These are phyloP conservation scores for Sprattus sprattus DNA, from an alignment of 2,113 vertebrate genomes.

Conservation along the genomic window DNA sequence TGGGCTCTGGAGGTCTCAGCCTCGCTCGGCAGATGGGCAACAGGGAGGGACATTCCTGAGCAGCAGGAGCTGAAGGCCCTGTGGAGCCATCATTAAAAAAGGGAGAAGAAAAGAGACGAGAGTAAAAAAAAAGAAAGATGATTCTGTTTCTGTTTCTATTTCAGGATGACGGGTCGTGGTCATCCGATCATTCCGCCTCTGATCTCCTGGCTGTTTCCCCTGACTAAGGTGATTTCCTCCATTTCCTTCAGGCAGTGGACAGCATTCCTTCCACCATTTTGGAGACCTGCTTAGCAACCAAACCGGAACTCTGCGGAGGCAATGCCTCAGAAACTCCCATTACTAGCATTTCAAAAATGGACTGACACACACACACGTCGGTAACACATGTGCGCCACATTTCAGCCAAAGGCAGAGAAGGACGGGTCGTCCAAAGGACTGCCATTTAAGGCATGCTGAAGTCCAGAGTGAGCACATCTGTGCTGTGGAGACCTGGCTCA, in stretches of 20 bases:
- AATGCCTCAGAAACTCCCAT: not conserved
- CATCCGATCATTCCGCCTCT: not conserved
- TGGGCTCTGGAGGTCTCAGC: conserved; percentile 31
- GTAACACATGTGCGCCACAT: not conserved
- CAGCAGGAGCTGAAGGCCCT: not conserved
- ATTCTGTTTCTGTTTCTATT: conserved; percentile 26
- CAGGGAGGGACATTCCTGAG: not conserved
- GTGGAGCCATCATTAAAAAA: conserved; percentile 19
- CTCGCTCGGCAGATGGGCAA: not conserved
- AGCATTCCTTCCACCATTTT: not conserved
- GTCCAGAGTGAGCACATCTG: not conserved
- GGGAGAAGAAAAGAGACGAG: not conserved
- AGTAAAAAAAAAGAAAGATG: not conserved
- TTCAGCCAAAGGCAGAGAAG: not conserved
- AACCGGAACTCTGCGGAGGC: not conserved
- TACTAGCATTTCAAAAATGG: not conserved
- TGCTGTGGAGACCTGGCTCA: not conserved
- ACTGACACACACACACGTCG: not conserved
- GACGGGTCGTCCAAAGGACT: not conserved
- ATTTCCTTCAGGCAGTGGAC: not conserved
- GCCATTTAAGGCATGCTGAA: not conserved
- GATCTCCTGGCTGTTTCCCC: not conserved
- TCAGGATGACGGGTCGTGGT: conserved; percentile 8
- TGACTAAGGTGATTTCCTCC: not conserved
- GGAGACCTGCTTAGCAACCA: conserved; percentile 11